Base-by-base conservation (phyloP, 2,113 vertebrate genomes). In the Passerina amoena region DNA sequence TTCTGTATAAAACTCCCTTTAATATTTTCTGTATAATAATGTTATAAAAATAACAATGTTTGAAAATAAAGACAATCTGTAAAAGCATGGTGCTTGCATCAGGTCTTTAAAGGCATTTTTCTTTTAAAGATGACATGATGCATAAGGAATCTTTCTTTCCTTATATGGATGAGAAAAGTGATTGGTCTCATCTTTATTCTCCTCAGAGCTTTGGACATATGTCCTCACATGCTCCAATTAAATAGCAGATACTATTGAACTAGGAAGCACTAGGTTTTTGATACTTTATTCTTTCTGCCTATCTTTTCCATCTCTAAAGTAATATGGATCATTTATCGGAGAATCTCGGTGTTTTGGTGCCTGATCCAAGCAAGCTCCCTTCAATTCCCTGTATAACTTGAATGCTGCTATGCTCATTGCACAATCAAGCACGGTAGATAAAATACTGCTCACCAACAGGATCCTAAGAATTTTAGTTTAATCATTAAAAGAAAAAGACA, bases 341-440 rank as follows among this genome's bases (percentile, higher is more conserved):
- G 33, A 66, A 81, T 11, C 15, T 15, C 42, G 57, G 11, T 3
- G 3, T 2, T 90, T 65, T 51, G 31, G 22, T 47, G 12, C 7
- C 31, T 3, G 3, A 21, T 31, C 5, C 0, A 0, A 50, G 33
- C 4, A 1, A 14, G 8, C 5, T 87, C 11, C 2, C 6, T 28
- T 82, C 25, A 69, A 0, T 42, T 59, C 3, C 6, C 9, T 10
- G 30, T 17, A 2, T 24, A 53, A 33, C 5, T 5, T 37, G 8
- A 23, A 40, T 3, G 8, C 18, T 80, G 6, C 11, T 68, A 30
- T 0, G 0, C 7, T 16, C 5, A 1, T 79, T 37, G 9, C 13
- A 21, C 1, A 0, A 47, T 15, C 28, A 72, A 79, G 5, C 30
- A 33, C 2, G 1, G 15, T 10, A 78, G 48, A 51, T 37, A 90